phyloP scores from a whole-genome alignment of 2,888 invertebrate species.

The Mellilla xanthometata region DNA sequence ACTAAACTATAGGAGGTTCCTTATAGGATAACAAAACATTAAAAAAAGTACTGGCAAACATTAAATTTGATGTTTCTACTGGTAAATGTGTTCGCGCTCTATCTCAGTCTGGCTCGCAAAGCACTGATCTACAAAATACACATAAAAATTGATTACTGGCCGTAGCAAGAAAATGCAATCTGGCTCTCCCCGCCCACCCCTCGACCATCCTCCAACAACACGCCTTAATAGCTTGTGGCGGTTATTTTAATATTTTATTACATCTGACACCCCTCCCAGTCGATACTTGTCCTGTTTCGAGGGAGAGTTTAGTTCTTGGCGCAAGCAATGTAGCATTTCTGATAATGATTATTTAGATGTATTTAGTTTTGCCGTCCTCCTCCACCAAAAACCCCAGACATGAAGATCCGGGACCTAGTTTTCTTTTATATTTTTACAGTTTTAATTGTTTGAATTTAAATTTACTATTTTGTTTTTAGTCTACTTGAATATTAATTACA shows the following conservation, averaged over 20 bases:
- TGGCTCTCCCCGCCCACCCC: conserved; percentile 44
- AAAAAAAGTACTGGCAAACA: background rate
- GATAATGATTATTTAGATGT: no score
- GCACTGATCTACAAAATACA: conserved; percentile 61
- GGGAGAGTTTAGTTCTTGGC: background rate
- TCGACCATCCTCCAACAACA: conserved; percentile 33
- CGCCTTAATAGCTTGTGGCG: conserved; percentile 59
- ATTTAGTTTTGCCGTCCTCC: no score
- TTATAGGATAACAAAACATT: no score
- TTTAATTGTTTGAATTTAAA: no score
- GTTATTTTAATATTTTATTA: conserved; percentile 65
- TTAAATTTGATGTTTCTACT: no score
- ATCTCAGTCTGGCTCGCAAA: conserved; percentile 10
- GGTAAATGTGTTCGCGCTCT: background rate
- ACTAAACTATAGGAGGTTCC: no score
- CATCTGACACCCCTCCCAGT: conserved; percentile 45
- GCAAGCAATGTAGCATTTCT: no score
- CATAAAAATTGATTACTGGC: conserved; percentile 78
- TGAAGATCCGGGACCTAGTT: no score
- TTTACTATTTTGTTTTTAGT: no score
- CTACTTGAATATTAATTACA: no score
- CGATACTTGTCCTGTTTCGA: conserved; percentile 29
- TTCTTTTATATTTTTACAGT: no score
- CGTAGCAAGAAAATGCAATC: conserved; percentile 78
- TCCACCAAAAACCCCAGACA: no score